phyloP scores from a whole-genome alignment of 1,140 invertebrate genomes.

The Cherax quadricarinatus region DNA sequence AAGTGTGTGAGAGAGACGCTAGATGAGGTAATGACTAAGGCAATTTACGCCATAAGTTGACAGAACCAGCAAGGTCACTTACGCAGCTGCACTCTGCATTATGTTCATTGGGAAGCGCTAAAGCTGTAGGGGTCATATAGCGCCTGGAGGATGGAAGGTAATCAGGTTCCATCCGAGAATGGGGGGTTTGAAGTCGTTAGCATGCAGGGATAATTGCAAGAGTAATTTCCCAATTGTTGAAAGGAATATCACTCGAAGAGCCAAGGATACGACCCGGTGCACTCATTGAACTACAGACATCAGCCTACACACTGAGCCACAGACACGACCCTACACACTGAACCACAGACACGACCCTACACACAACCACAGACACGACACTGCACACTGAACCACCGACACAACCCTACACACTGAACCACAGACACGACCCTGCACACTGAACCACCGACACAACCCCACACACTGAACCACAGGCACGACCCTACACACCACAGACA shows the following conservation, averaged over 20 bases:
- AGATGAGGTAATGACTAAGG: not conserved
- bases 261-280: not conserved
- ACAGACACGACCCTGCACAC: not conserved
- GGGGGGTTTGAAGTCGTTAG: too few relatives aligned
- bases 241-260: not conserved
- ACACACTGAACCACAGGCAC: not conserved
- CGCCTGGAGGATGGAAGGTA: too few relatives aligned
- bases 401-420: not conserved
- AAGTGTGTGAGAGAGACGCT: constrained; percentile 3
- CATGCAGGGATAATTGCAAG: too few relatives aligned
- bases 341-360: not conserved
- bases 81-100: not conserved
- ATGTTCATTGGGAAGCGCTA: too few relatives aligned
- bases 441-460: not conserved
- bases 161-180: too few relatives aligned
- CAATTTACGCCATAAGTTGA: not conserved
- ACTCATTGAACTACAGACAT: not conserved
- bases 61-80: not conserved
- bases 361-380: not conserved
- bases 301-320: not conserved
- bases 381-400: not conserved
- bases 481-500: not conserved
- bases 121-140: too few relatives aligned
- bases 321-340: not conserved
- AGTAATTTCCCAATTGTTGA: too few relatives aligned